A percentile compares a stretch with the other conserved stretches of the same genome.
Evolutionary conservation across 2,113 vertebrate genomes (phyloP).

Genomic region (Hippocampus zosterae): DNA sequence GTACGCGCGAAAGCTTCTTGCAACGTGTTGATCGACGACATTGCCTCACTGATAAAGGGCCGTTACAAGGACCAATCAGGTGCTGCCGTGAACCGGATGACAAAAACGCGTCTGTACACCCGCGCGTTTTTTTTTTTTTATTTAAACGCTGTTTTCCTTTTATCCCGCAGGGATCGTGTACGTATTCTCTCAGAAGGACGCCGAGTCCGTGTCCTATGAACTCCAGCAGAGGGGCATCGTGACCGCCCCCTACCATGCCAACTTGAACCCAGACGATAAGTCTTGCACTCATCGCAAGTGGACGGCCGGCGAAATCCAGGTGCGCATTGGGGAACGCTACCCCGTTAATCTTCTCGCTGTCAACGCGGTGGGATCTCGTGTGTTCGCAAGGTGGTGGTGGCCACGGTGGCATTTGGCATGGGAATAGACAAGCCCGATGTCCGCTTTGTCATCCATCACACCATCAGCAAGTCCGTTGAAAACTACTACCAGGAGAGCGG

Average conservation of each 20-base stretch:
- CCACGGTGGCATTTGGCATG: conserved; percentile 98
- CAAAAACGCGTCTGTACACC: not conserved
- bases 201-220: conserved; percentile 80
- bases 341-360: too few relatives aligned
- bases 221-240: conserved; percentile 80
- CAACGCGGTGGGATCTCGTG: too few relatives aligned
- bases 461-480: conserved; percentile 97
- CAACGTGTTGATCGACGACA: conserved; percentile 75
- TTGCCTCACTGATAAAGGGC: conserved; percentile 80
- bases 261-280: conserved; percentile 85
- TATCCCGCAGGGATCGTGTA: conserved; percentile 87
- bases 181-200: conserved; percentile 96
- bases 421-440: conserved; percentile 96
- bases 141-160: not conserved
- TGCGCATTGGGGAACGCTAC: conserved; percentile 26
- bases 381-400: conserved; percentile 86
- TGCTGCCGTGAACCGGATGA: conserved; percentile 38
- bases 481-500: conserved; percentile 99
- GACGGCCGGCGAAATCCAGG: conserved; percentile 86
- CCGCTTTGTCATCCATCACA: conserved; percentile 93
- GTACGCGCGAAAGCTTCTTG: conserved; percentile 83
- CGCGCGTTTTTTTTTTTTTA: not conserved
- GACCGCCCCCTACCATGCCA: conserved; percentile 86
- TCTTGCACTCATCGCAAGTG: conserved; percentile 85
- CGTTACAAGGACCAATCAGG: conserved; percentile 90